Base-by-base conservation (phyloP, 2,113 vertebrate genomes). In the Pholis gunnellus region DNA sequence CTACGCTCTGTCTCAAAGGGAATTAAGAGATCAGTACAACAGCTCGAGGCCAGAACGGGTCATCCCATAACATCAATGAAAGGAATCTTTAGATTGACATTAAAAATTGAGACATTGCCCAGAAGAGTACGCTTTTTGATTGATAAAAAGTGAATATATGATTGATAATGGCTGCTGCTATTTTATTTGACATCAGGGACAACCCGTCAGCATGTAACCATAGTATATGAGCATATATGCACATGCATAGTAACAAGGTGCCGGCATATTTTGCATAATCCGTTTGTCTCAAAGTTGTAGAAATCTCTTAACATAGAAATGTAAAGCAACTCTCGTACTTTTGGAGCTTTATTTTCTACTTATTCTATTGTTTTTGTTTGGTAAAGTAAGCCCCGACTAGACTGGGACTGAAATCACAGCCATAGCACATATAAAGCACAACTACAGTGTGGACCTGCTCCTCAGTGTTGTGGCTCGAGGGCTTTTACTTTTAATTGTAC, bases 1-100 rank as follows among this genome's bases (percentile, higher is more conserved):
- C 59, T 56, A 9, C 10, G 5, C n/a, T 67, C 64, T 44, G 59
- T 17, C 56, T 84, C 57, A n/a, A 36, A 50, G 60, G 61, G 78
- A 75, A 56, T 83, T 25, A 56, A 79, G 74, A 70, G 66, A 67
- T 84, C 69, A 38, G 75, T 57, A 15, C 36, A 40, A 9, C 9
- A 78, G 80, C 72, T 27, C 22, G 38, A 71, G 59, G 63, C 50
- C 64, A 27, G 15, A 71, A 15, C 14, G 1, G 13, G 40, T 31
- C 36, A 11, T 64, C 18, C 10, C 52, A 61, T 20, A 67, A 79
- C 74, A 85, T 80, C 76, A 72, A 64, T 76, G 38, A 17, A 22
- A 34, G 68, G 50, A 70, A 34, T 22, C 57, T 44, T 34, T 42
- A 60, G 63, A 54, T 56, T 83, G 59, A 66, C 15, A 50, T 75